Evolutionary conservation across 2,888 invertebrate species (phyloP), one percentile per base, ranked within the genome.

Genomic region (Gonocerus acuteangulatus): DNA sequence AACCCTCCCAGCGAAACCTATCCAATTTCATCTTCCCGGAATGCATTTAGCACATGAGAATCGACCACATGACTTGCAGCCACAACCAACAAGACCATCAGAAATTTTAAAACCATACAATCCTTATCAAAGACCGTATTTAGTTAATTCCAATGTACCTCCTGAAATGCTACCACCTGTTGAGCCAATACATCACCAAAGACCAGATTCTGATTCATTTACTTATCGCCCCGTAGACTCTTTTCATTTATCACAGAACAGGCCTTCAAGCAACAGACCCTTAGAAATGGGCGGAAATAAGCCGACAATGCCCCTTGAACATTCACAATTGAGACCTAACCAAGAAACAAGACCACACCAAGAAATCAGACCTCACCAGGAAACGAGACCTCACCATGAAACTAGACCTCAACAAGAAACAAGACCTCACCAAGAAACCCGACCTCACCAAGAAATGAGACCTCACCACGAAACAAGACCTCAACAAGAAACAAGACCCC

Each of bases 121-220:
- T 54, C 54, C 54, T 9, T 54, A 54, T 54, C 54, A 54, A 23
- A 19, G 54, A 42, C 54, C 54, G 11, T 54, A 22, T 6, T 34
- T 19, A 27, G 13, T 18, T 19, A 36, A 32, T 22, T 36, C 52
- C 18, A 36, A 34, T 32, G 52, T 52, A 19, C 39, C 52, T n/a
- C 36, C 54, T 36, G 54, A 54, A 42, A 54, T 54, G 7, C 15
- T 42, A 15, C 54, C 54, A 23, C 54, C 54, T 15, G 11, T 34
- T 19, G 48, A 23, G 34, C 59, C 59, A 4, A 22, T 19, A n/a
- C 42, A 44, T 15, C 42, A 23, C 3, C 22, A 18, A 34, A 47
- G 58, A 32, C 58, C 47, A 19, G 32, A 22, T 36, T 47, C 47
- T 36, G 59, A 48, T 39, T 11, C 39, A 39, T 39, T 9, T 39